phyloP scores from a whole-genome alignment of 2,888 invertebrate species.

The Labia minor region DNA sequence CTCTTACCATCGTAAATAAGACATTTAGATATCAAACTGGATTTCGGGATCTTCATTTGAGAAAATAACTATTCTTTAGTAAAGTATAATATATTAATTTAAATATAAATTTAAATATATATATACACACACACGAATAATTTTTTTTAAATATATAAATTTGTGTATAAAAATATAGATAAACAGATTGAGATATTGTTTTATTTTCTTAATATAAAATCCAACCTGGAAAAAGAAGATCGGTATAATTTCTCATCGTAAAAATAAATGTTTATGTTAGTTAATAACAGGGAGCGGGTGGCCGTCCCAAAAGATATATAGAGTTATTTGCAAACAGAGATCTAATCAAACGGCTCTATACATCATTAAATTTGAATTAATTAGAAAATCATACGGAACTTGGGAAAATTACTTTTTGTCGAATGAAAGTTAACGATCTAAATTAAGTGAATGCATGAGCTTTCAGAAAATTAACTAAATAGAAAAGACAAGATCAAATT shows the following conservation, averaged over 20 bases:
- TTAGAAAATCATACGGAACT: not conserved
- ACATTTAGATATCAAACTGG: no score
- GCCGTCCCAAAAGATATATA: not conserved
- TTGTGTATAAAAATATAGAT: no score
- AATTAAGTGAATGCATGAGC: not conserved
- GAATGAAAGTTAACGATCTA: not conserved
- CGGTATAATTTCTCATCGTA: slow-evolving; percentile 2
- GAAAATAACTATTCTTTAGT: no score
- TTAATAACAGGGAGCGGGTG: not conserved
- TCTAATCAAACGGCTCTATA: not conserved
- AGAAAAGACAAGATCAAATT: not conserved
- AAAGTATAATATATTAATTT: no score
- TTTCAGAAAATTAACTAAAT: not conserved
- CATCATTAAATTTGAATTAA: not conserved
- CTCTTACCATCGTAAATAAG: no score
- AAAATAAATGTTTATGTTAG: slow-evolving; percentile 7
- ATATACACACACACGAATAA: no score
- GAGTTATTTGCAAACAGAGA: not conserved
- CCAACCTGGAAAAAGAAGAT: not conserved
- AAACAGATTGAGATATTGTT: no score
- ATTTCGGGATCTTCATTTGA: no score
- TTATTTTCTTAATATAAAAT: not conserved
- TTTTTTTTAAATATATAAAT: no score
- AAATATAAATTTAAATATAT: no score
- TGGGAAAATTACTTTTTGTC: not conserved